Base-by-base conservation (phyloP, 2,888 invertebrate genomes). In the Lagria hirta region DNA sequence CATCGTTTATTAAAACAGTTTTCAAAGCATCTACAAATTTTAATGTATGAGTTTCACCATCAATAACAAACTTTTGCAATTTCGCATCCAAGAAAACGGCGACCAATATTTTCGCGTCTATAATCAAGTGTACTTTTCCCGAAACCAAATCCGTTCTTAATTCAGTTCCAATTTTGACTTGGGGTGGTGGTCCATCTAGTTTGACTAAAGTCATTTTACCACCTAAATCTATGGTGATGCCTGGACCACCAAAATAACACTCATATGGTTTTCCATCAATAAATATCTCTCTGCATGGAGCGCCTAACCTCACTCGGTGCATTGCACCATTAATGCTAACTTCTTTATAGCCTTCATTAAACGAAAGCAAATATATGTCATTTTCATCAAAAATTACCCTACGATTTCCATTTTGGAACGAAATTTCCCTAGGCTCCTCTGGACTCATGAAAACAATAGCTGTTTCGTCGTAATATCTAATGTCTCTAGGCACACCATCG, bases 201-300 rank as follows among this genome's bases (percentile, higher is more conserved):
- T 88, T 85, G 1, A 98, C 78, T 26, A 81, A 75, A 48, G 88
- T 81, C n/a, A 83, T 78, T 48, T 85, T 82, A 1, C 86, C 86
- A 43, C 87, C 85, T 20, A 97, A 78, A 24, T 87, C 83, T 5
- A 95, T 84, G 1, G 82, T 81, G 29, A 92, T 80, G 0, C 91
- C 85, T 27, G 88, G 85, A 1, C 93, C 94, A 17, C 90, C 93
- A 68, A 98, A 98, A 69, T 87, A 89, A 58, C 93, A 90, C 66
- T 95, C 95, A 68, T 86, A 95, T 76, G 90, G 88, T 47, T 84
- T 78, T 4, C 87, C 87, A 66, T 98, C 91, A 29, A 99, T 84
- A 60, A 84, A 90, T 18, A 98, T 73, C 64, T 97, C 96, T 36
- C 94, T 79, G 0, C 94, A 92, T 0, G 95, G 95, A 6, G 90